phyloP scores from a whole-genome alignment of 2,113 vertebrate species.

The Salvelinus sp. region DNA sequence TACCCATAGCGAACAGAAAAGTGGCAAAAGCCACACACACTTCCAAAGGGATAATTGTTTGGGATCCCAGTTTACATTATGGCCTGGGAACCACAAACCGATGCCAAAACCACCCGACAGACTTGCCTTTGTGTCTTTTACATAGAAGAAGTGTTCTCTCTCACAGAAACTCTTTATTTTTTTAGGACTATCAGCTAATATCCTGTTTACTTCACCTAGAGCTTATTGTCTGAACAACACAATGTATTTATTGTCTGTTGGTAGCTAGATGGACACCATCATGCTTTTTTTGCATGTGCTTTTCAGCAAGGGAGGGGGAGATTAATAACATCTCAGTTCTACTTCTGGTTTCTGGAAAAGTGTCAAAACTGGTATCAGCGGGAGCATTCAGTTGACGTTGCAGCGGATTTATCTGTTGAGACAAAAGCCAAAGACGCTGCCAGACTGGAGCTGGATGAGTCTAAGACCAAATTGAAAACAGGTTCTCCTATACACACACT shows the following conservation, averaged over 20 bases:
- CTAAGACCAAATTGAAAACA: constrained; percentile 28
- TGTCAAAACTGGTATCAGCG: constrained; percentile 28
- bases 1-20: constrained; percentile 27
- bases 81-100: constrained; percentile 60
- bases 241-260: not conserved
- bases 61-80: constrained; percentile 38
- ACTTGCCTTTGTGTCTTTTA: constrained; percentile 2
- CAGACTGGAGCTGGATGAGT: constrained; percentile 21
- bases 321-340: not conserved
- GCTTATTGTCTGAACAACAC: not conserved
- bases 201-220: not conserved
- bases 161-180: not conserved
- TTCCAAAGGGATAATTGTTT: constrained; percentile 39
- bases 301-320: not conserved
- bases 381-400: constrained; percentile 31
- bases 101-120: constrained; percentile 18
- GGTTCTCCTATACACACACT: constrained; percentile 18
- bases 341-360: constrained; percentile 22
- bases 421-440: constrained; percentile 17
- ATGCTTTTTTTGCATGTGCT: not conserved
- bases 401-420: constrained; percentile 42
- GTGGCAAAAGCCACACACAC: constrained; percentile 27
- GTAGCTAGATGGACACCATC: not conserved
- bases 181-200: not conserved
- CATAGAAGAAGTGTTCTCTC: not conserved